Evolutionary conservation across 2,888 invertebrate species (phyloP).

Genomic region (Synanthedon tipuliformis): DNA sequence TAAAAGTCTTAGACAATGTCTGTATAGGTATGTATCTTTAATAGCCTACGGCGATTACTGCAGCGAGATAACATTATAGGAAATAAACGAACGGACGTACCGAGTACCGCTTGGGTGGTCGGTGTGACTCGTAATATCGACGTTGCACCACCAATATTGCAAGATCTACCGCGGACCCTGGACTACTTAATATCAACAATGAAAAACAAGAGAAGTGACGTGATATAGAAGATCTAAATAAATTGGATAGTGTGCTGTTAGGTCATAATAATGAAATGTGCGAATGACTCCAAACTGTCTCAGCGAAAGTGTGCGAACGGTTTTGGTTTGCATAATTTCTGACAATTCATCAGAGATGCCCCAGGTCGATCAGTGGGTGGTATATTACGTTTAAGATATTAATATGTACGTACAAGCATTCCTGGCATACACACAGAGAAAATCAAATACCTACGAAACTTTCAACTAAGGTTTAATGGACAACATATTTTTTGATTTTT

Average conservation of each 20-base stretch:
- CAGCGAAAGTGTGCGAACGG: conserved; percentile 62
- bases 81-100: conserved; percentile 40
- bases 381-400: conserved; percentile 18
- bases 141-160: conserved; percentile 22
- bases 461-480: background rate
- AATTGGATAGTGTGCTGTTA: conserved; percentile 17
- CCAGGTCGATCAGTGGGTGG: conserved; percentile 46
- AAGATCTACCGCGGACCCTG: conserved; percentile 16
- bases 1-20: background rate
- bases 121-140: conserved; percentile 21
- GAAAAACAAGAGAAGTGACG: background rate
- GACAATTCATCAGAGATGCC: conserved; percentile 45
- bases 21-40: no score
- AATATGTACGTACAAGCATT: conserved; percentile 24
- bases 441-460: conserved; percentile 11
- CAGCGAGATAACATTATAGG: conserved; percentile 49
- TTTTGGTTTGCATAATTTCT: conserved; percentile 49
- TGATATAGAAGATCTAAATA: conserved; percentile 16
- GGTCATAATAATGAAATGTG: conserved; percentile 17
- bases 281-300: conserved; percentile 51
- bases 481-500: no score
- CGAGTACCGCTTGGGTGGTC: conserved; percentile 52
- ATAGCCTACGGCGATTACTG: conserved; percentile 36
- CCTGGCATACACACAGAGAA: conserved; percentile 17
- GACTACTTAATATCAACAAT: conserved; percentile 1